A percentile compares a stretch with the other conserved stretches of the same genome.
Conservation (phyloP, 2,113 vertebrate genomes). For the Mesocricetus auratus region DNA sequence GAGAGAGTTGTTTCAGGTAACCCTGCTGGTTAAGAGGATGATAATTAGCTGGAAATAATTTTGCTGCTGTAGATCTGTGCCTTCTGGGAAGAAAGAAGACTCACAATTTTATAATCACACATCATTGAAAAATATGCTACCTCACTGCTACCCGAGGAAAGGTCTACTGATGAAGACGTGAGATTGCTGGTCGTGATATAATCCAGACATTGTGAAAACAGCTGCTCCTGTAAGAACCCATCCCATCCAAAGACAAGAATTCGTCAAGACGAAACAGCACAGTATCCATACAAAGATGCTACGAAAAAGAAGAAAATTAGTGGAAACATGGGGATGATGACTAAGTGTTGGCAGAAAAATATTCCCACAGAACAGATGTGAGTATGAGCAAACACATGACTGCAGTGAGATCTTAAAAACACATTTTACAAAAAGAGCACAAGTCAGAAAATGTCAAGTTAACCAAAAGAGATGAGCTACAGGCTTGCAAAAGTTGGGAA, state of each 20-base stretch:
- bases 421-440: not conserved
- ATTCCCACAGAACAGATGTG: conserved; percentile 1
- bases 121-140: not conserved
- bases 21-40: not conserved
- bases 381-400: conserved; percentile 27
- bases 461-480: conserved; percentile 21
- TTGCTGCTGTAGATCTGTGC: not conserved
- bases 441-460: not conserved
- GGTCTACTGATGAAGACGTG: not conserved
- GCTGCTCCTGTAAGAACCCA: not conserved
- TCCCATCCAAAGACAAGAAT: not conserved
- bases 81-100: not conserved
- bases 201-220: not conserved
- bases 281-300: not conserved
- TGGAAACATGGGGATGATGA: not conserved
- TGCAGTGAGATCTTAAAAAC: conserved; percentile 47
- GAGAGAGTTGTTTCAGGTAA: not conserved
- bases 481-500: not conserved
- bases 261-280: not conserved
- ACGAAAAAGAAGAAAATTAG: not conserved
- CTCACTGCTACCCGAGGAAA: not conserved
- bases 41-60: not conserved
- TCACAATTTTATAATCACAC: not conserved
- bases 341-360: conserved; percentile 20
- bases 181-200: not conserved